phyloP scores from a whole-genome alignment of 2,113 vertebrate genomes.

The Agelaius tricolor region DNA sequence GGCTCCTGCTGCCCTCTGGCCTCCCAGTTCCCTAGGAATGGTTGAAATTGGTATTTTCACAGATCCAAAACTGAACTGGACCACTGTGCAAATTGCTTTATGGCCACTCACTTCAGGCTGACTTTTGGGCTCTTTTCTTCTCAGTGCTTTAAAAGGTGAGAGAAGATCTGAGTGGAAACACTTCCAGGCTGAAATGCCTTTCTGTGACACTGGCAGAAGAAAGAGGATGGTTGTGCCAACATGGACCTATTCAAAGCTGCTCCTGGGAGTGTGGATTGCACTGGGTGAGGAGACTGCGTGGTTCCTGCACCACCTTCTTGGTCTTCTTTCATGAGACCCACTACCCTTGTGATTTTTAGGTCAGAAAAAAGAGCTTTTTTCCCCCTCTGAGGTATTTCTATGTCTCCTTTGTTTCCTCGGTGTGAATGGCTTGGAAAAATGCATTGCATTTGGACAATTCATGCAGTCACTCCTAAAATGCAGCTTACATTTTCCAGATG shows the following conservation, averaged over 20 bases:
- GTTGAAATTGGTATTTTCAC: accelerated
- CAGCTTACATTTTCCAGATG: slow-evolving; percentile 49
- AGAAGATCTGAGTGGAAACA: not conserved
- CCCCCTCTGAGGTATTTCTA: not conserved
- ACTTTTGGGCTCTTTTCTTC: not conserved
- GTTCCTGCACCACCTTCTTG: not conserved
- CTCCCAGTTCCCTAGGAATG: not conserved
- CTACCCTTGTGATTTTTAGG: not conserved
- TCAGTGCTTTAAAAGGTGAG: not conserved
- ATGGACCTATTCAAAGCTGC: not conserved
- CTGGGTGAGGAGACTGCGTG: not conserved
- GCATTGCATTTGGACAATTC: not conserved
- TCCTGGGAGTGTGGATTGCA: not conserved
- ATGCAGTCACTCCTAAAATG: not conserved
- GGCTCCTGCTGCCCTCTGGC: not conserved
- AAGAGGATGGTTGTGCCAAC: not conserved
- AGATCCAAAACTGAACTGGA: not conserved
- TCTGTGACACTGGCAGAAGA: not conserved
- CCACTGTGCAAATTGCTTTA: not conserved
- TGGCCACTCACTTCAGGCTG: not conserved
- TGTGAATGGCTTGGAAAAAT: not conserved
- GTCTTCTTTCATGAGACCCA: not conserved
- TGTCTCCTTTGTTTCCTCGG: not conserved
- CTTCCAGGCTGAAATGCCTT: not conserved
- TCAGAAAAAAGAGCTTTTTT: not conserved